Evolutionary conservation across 2,888 invertebrate species (phyloP), one percentile per base, ranked within the genome.

Genomic region (Neuroscelio doddi): DNA sequence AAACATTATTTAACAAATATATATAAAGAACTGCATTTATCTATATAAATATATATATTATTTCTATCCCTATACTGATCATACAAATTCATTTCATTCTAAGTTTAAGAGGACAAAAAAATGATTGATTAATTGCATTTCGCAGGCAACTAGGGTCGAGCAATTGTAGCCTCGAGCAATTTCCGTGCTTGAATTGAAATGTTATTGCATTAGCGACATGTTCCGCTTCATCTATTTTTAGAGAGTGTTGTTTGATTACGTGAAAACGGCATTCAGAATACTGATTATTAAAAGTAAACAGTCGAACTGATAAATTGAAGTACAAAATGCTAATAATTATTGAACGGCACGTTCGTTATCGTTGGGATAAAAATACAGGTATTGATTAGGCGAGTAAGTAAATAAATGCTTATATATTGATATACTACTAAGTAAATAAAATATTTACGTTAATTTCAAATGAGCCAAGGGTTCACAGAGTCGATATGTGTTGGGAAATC

Each of bases 121-220:
- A 56, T n/a, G 44, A 52, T 57, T 53, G 56, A 67, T 62, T 74
- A 68, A 46, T 70, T 62, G 71, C 70, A 66, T 42, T 68, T 64
- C 57, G 39, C 58, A 51, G 74, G 72, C 67, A 59, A 59, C 64
- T 67, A 64, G 70, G 72, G 68, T 62, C 64, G 70, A 51, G 57
- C 64, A 38, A 58, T 41, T 62, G 64, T 71, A 69, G 71, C 76
- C 73, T 72, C 68, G 61, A 64, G 81, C 78, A 83, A 84, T 83
- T 83, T 83, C 83, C 84, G 82, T 73, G 66, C 74, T 72, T 77
- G 77, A 81, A 83, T 84, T 79, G 83, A 80, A 84, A 82, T 79
- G 77, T 81, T 82, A 84, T 83, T 83, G 77, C 78, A 76, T 83
- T 82, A 82, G 77, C 68, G 66, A 78, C 74, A 74, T 72, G 70